phyloP scores from a whole-genome alignment of 2,113 vertebrate genomes.

The Eulemur macaco region DNA sequence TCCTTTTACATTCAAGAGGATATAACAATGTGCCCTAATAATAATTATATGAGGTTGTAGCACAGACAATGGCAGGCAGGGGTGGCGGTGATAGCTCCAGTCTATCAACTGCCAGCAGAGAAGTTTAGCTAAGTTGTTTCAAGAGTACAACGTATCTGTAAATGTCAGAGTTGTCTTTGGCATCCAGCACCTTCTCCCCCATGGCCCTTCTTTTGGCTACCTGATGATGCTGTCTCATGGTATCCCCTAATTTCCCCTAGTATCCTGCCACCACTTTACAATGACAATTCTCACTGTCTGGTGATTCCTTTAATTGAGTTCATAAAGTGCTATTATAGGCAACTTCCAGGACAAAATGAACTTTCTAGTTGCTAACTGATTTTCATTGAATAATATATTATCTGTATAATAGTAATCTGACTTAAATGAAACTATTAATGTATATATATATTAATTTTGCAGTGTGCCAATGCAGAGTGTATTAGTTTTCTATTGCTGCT shows the following conservation, averaged over 20 bases:
- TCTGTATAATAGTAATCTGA: not conserved
- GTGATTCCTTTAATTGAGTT: not conserved
- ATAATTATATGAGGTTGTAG: not conserved
- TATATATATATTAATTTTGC: not conserved
- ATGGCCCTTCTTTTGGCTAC: not conserved
- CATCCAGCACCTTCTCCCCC: not conserved
- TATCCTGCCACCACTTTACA: not conserved
- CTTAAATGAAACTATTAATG: not conserved
- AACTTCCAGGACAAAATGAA: not conserved
- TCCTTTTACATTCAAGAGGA: not conserved
- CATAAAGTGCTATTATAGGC: not conserved
- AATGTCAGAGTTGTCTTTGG: not conserved
- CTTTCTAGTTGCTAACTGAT: not conserved
- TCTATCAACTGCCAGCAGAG: not conserved
- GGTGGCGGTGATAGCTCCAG: not conserved
- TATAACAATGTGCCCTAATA: not conserved
- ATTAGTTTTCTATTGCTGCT: not conserved
- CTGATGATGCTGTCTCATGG: not conserved
- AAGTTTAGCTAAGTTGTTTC: not conserved
- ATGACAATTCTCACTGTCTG: not conserved
- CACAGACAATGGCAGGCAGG: not conserved
- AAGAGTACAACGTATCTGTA: not conserved
- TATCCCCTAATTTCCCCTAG: not conserved
- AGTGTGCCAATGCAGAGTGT: not conserved
- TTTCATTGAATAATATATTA: not conserved